These are phyloP conservation scores for Caenorhabditis angaria DNA, from an alignment of 2,888 invertebrate species.

Conservation along the genomic window DNA sequence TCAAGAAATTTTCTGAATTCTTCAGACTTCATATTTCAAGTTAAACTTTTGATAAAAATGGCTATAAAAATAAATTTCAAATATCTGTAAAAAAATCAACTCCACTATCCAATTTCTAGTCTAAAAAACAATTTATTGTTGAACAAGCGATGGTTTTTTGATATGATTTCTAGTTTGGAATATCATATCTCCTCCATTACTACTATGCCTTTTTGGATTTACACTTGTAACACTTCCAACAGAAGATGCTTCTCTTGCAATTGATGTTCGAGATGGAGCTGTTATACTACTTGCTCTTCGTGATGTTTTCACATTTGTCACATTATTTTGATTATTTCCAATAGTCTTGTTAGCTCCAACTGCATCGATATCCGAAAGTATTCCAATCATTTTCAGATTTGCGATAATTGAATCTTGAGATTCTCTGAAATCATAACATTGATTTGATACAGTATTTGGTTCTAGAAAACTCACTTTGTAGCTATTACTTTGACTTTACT, in stretches of 20 bases:
- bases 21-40: too few species aligned
- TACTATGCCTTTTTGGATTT: not conserved
- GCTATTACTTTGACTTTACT: constrained; percentile 42
- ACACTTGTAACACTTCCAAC: not conserved
- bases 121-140: not conserved
- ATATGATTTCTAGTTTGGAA: not conserved
- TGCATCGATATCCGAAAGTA: constrained; percentile 35
- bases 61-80: too few species aligned
- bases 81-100: too few species aligned
- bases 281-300: not conserved
- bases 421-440: constrained; percentile 22
- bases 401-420: constrained; percentile 50
- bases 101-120: too few species aligned
- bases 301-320: not conserved
- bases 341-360: not conserved
- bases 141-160: not conserved
- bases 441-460: not conserved
- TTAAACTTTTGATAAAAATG: too few species aligned
- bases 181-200: not conserved
- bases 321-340: too few species aligned
- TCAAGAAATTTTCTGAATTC: too few species aligned
- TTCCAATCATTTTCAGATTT: constrained; percentile 51
- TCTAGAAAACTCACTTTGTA: constrained; percentile 8
- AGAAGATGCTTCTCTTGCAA: not conserved
- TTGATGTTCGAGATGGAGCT: not conserved